Evolutionary conservation across 2,888 invertebrate genomes (phyloP).

Genomic region (Prenolepis imparis): DNA sequence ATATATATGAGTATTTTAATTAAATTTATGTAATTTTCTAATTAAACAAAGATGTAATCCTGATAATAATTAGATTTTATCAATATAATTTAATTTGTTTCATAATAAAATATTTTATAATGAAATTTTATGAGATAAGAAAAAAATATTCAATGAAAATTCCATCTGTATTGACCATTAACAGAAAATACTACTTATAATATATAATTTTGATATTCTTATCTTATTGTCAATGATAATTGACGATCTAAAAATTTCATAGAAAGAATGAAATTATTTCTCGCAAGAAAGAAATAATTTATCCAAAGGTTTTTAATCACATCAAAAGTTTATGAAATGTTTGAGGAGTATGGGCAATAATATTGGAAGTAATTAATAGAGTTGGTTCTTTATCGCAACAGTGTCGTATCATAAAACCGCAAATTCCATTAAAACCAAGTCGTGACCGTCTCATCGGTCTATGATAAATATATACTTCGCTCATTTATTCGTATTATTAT

Average conservation of each 20-base stretch:
- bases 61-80: not conserved
- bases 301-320: not conserved
- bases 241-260: not conserved
- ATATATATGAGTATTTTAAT: not conserved
- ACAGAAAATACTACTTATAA: not conserved
- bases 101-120: not conserved
- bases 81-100: not conserved
- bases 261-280: conserved; percentile 4
- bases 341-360: conserved; percentile 7
- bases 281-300: conserved; percentile 46
- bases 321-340: conserved; percentile 11
- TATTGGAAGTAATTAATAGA: conserved; percentile 36
- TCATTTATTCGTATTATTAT: conserved; percentile 61
- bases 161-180: not conserved
- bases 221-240: not conserved
- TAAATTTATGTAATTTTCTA: conserved; percentile 2
- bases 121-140: not conserved
- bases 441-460: conserved; percentile 43
- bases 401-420: conserved; percentile 50
- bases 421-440: conserved; percentile 55
- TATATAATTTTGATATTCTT: conserved; percentile 2
- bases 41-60: not conserved
- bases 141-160: not conserved
- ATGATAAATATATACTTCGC: conserved; percentile 42
- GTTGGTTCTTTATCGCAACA: conserved; percentile 10